phyloP scores from a whole-genome alignment of 1,140 invertebrate genomes.

The Oryzaephilus surinamensis region DNA sequence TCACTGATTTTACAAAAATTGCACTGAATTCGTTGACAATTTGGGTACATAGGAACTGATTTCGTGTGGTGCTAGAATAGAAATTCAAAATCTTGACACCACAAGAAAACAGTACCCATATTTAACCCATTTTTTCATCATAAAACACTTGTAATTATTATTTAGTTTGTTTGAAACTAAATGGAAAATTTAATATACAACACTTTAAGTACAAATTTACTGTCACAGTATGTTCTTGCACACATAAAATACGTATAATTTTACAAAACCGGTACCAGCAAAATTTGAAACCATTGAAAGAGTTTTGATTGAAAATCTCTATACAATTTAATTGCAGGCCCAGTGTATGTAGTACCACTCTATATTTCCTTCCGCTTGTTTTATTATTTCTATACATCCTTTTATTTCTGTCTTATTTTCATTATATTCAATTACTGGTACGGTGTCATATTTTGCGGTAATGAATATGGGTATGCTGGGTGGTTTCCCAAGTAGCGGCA shows the following conservation, averaged over 20 bases:
- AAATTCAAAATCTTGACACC: slow-evolving; percentile 25
- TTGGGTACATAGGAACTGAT: slow-evolving; percentile 31
- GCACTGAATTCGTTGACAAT: background rate
- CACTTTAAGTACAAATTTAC: slow-evolving; percentile 21
- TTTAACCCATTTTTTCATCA: slow-evolving; percentile 13
- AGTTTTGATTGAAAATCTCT: slow-evolving; percentile 20
- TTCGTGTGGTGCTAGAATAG: slow-evolving; percentile 36
- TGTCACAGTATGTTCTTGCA: slow-evolving; percentile 23
- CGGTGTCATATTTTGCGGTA: slow-evolving; percentile 12
- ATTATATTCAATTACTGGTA: slow-evolving; percentile 11
- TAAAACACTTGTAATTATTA: slow-evolving; percentile 3
- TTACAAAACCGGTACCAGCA: slow-evolving; percentile 17
- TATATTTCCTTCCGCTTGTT: slow-evolving; percentile 20
- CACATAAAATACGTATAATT: slow-evolving; percentile 24
- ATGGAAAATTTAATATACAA: background rate
- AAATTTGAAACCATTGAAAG: slow-evolving; percentile 16
- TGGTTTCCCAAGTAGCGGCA: slow-evolving; percentile 6
- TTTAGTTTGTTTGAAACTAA: background rate
- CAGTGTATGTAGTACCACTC: slow-evolving; percentile 8
- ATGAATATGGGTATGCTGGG: slow-evolving; percentile 4
- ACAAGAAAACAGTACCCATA: slow-evolving; percentile 34
- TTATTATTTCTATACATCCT: slow-evolving; percentile 10
- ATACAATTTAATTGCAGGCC: slow-evolving; percentile 6
- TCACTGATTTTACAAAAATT: slow-evolving; percentile 2
- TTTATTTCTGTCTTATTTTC: slow-evolving; percentile 3